Evolutionary conservation across 1,140 invertebrate species (phyloP).

Genomic region (Tetranychus cinnabarinus): DNA sequence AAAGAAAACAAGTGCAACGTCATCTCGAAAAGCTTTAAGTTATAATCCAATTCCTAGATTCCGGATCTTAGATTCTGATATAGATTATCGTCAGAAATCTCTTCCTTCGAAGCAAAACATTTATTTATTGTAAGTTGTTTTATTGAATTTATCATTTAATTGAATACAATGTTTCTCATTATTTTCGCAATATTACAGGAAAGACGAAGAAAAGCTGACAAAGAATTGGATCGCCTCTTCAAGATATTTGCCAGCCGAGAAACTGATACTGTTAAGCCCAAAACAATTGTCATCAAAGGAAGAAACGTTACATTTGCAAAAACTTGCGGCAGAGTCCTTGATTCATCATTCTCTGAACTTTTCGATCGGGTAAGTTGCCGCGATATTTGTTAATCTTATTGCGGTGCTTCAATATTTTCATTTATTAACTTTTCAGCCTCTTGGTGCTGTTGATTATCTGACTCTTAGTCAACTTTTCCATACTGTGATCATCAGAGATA

Average conservation of each 20-base stretch:
- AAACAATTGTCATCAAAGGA: slow-evolving; percentile 58
- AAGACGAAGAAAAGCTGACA: slow-evolving; percentile 28
- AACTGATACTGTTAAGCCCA: slow-evolving; percentile 60
- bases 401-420: neutral
- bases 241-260: slow-evolving; percentile 68
- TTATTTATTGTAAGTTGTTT: slow-evolving; percentile 44
- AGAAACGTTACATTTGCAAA: slow-evolving; percentile 63
- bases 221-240: slow-evolving; percentile 51
- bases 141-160: too few species aligned
- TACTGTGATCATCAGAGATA: slow-evolving; percentile 68
- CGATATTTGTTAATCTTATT: too few species aligned
- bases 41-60: slow-evolving; percentile 60
- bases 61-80: slow-evolving; percentile 52
- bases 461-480: slow-evolving; percentile 77
- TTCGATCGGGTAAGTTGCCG: slow-evolving; percentile 43
- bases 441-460: slow-evolving; percentile 82
- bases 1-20: slow-evolving; percentile 8
- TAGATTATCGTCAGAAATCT: slow-evolving; percentile 63
- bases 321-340: slow-evolving; percentile 72
- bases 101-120: slow-evolving; percentile 29
- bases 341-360: slow-evolving; percentile 69
- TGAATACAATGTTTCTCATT: too few species aligned
- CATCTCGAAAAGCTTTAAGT: slow-evolving; percentile 31
- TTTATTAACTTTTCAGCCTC: slow-evolving; percentile 32
- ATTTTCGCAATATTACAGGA: neutral